phyloP scores from a whole-genome alignment of 2,888 invertebrate species.

The Ophion ellenae region DNA sequence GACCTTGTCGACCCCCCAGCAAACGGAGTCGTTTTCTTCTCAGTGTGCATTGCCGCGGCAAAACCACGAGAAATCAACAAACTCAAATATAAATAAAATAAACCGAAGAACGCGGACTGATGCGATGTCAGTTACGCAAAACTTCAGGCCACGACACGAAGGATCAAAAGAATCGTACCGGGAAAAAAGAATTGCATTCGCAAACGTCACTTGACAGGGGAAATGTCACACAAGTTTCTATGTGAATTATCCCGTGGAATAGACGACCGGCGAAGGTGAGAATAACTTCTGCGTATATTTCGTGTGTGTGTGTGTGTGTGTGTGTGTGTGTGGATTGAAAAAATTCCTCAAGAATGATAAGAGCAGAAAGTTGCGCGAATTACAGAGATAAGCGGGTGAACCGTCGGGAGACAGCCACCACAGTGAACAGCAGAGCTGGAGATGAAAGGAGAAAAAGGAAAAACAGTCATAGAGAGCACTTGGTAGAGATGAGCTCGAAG shows the following conservation, averaged over 20 bases:
- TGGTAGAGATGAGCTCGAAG: constrained; percentile 56
- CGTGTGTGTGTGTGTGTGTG: constrained; percentile 4
- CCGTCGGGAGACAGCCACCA: constrained; percentile 32
- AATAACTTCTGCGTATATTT: constrained; percentile 26
- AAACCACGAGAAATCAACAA: not conserved
- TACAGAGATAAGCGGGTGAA: constrained; percentile 37
- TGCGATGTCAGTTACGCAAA: not conserved
- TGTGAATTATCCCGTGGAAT: constrained; percentile 54
- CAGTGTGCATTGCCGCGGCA: not conserved
- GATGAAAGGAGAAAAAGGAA: constrained; percentile 55
- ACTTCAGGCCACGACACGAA: not conserved
- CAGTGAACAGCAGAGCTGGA: constrained; percentile 27
- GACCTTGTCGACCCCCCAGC: not conserved
- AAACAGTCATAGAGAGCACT: constrained; percentile 31
- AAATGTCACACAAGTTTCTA: constrained; percentile 28
- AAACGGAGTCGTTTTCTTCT: not conserved
- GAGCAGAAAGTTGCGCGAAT: constrained; percentile 52
- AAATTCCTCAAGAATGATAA: constrained; percentile 38
- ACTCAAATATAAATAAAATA: not conserved
- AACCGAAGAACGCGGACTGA: not conserved
- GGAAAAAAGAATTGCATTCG: constrained; percentile 12
- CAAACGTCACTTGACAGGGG: not conserved
- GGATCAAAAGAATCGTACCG: not conserved
- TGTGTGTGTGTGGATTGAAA: constrained; percentile 26
- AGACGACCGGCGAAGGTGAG: constrained; percentile 14